Evolutionary conservation across 2,113 vertebrate species (phyloP).

Genomic region (Vidua chalybeata): DNA sequence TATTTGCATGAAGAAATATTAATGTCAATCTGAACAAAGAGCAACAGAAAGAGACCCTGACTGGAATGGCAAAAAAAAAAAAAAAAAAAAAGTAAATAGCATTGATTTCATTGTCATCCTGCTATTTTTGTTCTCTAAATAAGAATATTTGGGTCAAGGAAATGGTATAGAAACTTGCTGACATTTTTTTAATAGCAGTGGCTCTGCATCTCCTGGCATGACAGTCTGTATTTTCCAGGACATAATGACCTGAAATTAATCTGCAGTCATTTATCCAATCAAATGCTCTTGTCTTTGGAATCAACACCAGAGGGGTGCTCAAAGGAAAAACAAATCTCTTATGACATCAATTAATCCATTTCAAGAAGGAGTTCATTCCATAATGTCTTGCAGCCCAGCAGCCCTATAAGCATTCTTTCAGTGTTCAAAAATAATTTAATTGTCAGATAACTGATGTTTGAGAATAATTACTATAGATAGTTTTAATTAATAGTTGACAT

Average conservation of each 20-base stretch:
- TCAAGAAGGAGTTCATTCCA: background rate
- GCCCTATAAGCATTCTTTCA: background rate
- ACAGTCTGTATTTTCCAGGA: background rate
- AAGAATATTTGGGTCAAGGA: background rate
- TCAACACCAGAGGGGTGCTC: background rate
- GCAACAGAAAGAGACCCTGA: background rate
- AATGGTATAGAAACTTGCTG: background rate
- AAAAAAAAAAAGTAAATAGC: background rate
- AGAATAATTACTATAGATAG: background rate
- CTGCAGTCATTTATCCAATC: background rate
- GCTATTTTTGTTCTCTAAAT: background rate
- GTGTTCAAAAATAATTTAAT: background rate
- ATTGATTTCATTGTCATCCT: background rate
- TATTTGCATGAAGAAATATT: background rate
- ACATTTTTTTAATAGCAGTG: background rate
- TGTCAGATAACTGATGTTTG: background rate
- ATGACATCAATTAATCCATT: background rate
- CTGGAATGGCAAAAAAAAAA: background rate
- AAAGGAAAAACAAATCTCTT: slow-evolving; percentile 24
- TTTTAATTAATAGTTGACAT: background rate
- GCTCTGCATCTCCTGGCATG: background rate
- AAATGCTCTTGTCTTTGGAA: slow-evolving; percentile 26
- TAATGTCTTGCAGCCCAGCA: background rate
- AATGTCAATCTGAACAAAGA: background rate
- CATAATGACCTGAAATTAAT: background rate